Evolutionary conservation across 2,797 vertebrate genomes (phyloP).

Genomic region (Neoniphon sammara): DNA sequence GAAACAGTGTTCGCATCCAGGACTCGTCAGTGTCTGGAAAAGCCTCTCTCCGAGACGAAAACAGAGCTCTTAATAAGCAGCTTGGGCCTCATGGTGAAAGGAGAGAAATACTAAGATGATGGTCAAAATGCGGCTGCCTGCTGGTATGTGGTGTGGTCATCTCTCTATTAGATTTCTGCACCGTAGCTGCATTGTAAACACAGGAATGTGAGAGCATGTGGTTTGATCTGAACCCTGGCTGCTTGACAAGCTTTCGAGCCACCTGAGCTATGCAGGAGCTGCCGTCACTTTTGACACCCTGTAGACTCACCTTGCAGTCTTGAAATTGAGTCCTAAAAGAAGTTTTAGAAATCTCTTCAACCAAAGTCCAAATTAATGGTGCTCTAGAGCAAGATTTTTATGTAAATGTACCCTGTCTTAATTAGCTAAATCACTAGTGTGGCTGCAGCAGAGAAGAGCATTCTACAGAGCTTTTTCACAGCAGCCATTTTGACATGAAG

Average conservation of each 20-base stretch:
- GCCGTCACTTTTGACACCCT: neutral
- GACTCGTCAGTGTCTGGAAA: conserved; percentile 51
- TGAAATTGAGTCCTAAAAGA: neutral
- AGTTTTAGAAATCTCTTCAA: no score
- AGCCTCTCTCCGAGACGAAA: conserved; percentile 37
- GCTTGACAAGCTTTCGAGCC: conserved; percentile 15
- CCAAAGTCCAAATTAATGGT: no score
- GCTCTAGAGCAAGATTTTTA: no score
- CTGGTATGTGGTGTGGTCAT: conserved; percentile 49
- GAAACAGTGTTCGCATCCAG: conserved; percentile 58
- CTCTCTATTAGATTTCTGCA: conserved; percentile 63
- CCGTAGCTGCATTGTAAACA: conserved; percentile 43
- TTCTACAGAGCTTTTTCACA: no score
- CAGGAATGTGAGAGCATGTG: conserved; percentile 19
- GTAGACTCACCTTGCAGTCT: neutral
- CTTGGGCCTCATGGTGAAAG: conserved; percentile 12
- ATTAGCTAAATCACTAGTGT: no score
- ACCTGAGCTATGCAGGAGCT: neutral
- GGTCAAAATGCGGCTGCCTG: conserved; percentile 36
- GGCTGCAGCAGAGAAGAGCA: no score
- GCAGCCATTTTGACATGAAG: no score
- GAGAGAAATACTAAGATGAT: conserved; percentile 25
- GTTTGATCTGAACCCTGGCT: conserved; percentile 32
- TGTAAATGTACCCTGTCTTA: no score
- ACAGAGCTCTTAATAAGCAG: conserved; percentile 40